Conservation (phyloP, 2,888 invertebrate species). For the Micoletzkya japonica region DNA sequence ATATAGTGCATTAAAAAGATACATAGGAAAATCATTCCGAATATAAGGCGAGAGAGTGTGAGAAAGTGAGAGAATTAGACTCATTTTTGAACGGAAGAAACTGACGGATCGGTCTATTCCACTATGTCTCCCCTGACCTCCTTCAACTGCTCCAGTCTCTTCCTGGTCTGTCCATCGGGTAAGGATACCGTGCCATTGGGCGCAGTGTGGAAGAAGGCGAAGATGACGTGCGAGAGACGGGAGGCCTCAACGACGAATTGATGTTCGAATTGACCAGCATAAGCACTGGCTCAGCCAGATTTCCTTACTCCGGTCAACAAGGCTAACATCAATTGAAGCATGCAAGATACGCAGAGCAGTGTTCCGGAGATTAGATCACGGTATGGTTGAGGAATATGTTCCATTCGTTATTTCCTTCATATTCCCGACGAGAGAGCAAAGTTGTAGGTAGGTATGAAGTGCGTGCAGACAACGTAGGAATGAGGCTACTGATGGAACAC, state of each 20-base stretch:
- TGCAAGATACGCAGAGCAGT: no score
- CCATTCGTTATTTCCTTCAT: no score
- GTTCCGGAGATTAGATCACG: background rate
- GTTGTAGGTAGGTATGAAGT: background rate
- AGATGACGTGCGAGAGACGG: slow-evolving; percentile 59
- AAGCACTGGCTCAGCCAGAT: no score
- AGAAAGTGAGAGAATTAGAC: no score
- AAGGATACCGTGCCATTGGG: slow-evolving; percentile 51
- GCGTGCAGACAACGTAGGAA: background rate
- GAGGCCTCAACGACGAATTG: slow-evolving; percentile 38
- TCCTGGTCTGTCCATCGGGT: slow-evolving; percentile 38
- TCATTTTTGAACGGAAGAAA: no score
- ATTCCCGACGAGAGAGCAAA: background rate
- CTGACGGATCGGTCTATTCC: background rate
- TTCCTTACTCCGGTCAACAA: no score
- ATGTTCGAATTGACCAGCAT: background rate
- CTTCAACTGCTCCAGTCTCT: slow-evolving; percentile 38
- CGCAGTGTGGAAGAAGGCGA: slow-evolving; percentile 57
- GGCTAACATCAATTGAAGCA: no score
- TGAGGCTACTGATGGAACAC: background rate
- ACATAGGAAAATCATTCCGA: no score
- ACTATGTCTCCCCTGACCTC: slow-evolving; percentile 29
- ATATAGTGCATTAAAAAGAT: no score
- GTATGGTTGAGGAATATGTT: no score
- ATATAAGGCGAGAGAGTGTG: no score